These are phyloP conservation scores for Diaprepes abbreviatus DNA, from an alignment of 2,888 invertebrate species.

Conservation along the genomic window DNA sequence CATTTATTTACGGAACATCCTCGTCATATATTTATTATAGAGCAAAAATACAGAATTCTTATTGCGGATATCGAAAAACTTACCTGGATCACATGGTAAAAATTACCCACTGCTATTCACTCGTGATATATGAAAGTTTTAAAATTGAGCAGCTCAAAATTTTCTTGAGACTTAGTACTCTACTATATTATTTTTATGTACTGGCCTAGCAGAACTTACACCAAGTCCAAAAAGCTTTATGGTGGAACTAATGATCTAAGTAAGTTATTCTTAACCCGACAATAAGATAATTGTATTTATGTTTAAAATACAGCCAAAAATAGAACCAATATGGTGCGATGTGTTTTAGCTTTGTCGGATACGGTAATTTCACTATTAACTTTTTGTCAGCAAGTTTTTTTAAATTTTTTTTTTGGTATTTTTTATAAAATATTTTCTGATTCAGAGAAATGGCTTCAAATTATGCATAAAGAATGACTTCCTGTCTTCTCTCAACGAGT, in stretches of 20 bases:
- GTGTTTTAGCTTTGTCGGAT: constrained; percentile 17
- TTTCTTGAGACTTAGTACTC: neutral
- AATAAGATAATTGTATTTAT: constrained; percentile 34
- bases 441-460: too few relatives aligned
- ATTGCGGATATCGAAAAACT: constrained; percentile 28
- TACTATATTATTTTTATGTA: constrained; percentile 13
- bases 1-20: constrained; percentile 65
- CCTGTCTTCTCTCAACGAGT: too few relatives aligned
- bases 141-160: too few relatives aligned
- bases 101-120: too few relatives aligned
- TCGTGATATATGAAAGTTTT: too few relatives aligned
- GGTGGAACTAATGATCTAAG: constrained; percentile 7
- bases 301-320: constrained; percentile 47
- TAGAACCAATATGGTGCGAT: constrained; percentile 50
- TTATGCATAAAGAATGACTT: too few relatives aligned
- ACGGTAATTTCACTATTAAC: constrained; percentile 27
- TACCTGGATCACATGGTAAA: constrained; percentile 18
- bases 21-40: constrained; percentile 60
- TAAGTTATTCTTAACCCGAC: constrained; percentile 19
- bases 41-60: constrained; percentile 42
- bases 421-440: too few relatives aligned
- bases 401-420: too few relatives aligned
- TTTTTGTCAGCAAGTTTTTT: neutral
- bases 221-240: neutral
- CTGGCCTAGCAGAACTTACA: constrained; percentile 19